Conservation (phyloP, 2,113 vertebrate genomes). For the Nycticorax nycticorax region DNA sequence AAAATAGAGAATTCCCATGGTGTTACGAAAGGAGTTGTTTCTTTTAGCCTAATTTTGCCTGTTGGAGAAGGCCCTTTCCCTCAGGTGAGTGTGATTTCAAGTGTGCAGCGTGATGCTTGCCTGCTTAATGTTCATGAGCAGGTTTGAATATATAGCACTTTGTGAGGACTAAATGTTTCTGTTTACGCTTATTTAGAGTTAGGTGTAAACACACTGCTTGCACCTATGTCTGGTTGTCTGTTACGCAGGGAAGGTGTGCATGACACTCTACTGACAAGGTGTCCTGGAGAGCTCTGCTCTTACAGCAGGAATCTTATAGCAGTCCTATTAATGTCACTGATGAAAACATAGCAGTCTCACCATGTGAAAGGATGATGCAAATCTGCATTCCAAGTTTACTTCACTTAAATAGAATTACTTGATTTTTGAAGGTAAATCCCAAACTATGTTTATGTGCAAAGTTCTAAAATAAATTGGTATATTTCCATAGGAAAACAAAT, state of each 20-base stretch:
- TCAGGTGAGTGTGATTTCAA: fast-evolving
- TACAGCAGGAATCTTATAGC: not conserved
- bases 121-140: not conserved
- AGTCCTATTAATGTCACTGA: not conserved
- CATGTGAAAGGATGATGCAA: not conserved
- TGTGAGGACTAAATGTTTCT: not conserved
- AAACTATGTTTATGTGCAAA: not conserved
- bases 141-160: not conserved
- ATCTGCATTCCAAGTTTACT: not conserved
- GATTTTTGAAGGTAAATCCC: not conserved
- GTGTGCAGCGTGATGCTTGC: not conserved
- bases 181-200: not conserved
- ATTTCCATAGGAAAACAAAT: not conserved
- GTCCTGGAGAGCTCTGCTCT: not conserved
- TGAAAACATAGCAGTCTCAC: not conserved
- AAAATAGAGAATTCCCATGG: not conserved
- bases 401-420: not conserved
- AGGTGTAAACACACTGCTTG: not conserved
- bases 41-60: not conserved
- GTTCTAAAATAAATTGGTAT: not conserved
- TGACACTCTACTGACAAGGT: fast-evolving
- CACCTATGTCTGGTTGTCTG: not conserved
- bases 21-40: not conserved
- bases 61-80: not conserved
- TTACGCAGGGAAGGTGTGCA: fast-evolving